Evolutionary conservation across 2,888 invertebrate genomes (phyloP), one percentile per base, ranked within the genome.

Genomic region (Charanyca ferruginea): DNA sequence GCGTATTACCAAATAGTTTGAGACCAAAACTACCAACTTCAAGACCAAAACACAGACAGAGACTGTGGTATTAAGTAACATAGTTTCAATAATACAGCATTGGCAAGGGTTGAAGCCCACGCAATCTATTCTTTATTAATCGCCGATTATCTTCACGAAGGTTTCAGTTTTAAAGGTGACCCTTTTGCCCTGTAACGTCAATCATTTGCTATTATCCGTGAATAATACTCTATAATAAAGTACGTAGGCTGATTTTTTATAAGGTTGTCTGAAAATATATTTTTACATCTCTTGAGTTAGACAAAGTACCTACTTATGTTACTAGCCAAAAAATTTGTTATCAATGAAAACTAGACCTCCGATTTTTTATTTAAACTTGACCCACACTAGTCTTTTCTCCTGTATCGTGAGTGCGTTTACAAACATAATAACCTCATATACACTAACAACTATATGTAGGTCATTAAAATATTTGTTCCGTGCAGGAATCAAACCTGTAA

Each of bases 171-270:
- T 18, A 47, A 25, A 41, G 67, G 77, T 61, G 38, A 60, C 60
- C 77, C 45, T 18, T 64, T 53, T 48, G 67, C n/a, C 65, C 63
- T 75, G 58, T 35, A 65, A 63, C 59, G 49, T 57, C 67, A 44
- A 74, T 54, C 23, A 47, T 38, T 49, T 58, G 42, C 42, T 35
- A 59, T 65, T 45, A 70, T 49, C 35, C 3, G 48, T 53, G 23
- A 52, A 48, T 45, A 52, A 60, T 38, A 22, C n/a, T 28, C 18
- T 52, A 7, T 59, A 38, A 11, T 35, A 18, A 51, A 25, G 45
- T 44, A 9, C 35, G 6, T 28, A 63, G 41, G 3, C 22, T 18
- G 23, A 55, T 44, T 48, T 28, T 51, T 32, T 44, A 54, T 54
- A 54, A 62, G 48, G 32, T 53, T 25, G 28, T 1, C 45, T 32